These are phyloP conservation scores for fruit fly (Drosophila melanogaster) DNA, from an alignment of 1,140 invertebrate genomes.

Conservation along the genomic window Release_6_plus_ISO1_MT NT_033777.3:12181001-12181500, in stretches of 20 bases:
- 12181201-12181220: not conserved
- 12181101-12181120: not conserved
- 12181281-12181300: conserved; percentile 11
- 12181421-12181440: not conserved
- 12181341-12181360: conserved; percentile 33
- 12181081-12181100: not conserved
- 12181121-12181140: not conserved
- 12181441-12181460: conserved; percentile 7
- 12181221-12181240: not conserved
- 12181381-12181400: conserved; percentile 56
- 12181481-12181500: conserved; percentile 39
- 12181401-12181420: not conserved
- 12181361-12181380: conserved; percentile 20
- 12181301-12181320: conserved; percentile 16
- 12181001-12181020: conserved; percentile 36
- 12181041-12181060: conserved; percentile 17
- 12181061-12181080: not conserved
- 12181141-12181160: not conserved
- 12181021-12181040: conserved; percentile 15
- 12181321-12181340: conserved; percentile 39
- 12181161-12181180: not conserved
- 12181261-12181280: not conserved
- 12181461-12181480: conserved; percentile 28
- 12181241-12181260: conserved; percentile 11
- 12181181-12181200: not conserved